Evolutionary conservation across 2,888 invertebrate species (phyloP), one percentile per base, ranked within the genome.

Genomic region (Lithodes maja): DNA sequence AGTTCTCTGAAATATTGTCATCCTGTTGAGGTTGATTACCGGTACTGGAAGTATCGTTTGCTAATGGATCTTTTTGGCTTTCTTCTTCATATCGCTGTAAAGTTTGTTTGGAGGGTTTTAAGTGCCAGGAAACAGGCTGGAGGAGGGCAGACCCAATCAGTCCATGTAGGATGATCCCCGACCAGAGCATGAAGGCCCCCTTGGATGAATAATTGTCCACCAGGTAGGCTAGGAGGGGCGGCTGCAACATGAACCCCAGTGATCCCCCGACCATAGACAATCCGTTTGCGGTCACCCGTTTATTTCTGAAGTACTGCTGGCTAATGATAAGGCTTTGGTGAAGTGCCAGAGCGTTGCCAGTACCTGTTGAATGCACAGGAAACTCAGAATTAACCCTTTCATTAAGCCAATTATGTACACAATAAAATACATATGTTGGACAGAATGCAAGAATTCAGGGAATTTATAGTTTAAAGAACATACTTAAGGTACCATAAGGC

Each of bases 131-230:
- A 17, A 89, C 81, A 1, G 88, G 88, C 2, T 89, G 88, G 61
- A 68, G 81, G 15, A 89, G 85, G 17, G 79, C 53, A 9, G 80
- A 84, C 49, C 88, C 88, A 7, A 89, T 50, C n/a, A 89, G 17
- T 1, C 81, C 88, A 9, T 89, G 85, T 33, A 89, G 85, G 61
- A 89, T 2, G 7, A 89, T 69, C n/a, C 75, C 88, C 15, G 88
- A 79, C 88, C 88, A 89, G 79, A 89, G 75, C 88, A 89, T n/a
- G 75, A 89, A 77, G 50, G 88, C 61, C n/a, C 88, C 88, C 52
- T 81, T 52, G 2, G 74, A 3, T 71, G 85, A 52, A 12, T 89
- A 89, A 1, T 9, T 50, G n/a, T 81, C 85, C 61, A 85, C 61
- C 33, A 89, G 17, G 75, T 75, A 85, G 12, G 3, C 79, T 1